Evolutionary conservation across 2,797 vertebrate genomes (phyloP).

Genomic region (Tinamus major): DNA sequence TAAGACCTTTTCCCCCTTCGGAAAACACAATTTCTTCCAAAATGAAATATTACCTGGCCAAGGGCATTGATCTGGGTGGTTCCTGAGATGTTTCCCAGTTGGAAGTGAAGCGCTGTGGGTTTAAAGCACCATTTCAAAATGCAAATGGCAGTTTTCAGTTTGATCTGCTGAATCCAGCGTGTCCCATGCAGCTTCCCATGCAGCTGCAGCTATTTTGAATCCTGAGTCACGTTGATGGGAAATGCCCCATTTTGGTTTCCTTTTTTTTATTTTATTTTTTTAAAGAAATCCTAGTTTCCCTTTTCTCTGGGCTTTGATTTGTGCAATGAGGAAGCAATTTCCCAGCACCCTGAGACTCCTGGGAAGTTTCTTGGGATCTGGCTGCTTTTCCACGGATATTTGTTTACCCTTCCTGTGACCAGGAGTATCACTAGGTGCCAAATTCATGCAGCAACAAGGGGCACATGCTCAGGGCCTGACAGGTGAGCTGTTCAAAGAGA

Average conservation of each 20-base stretch:
- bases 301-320: not conserved
- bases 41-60: not conserved
- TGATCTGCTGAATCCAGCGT: not conserved
- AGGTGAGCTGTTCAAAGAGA: not conserved
- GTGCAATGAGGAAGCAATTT: not conserved
- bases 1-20: not conserved
- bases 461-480: rapidly evolving
- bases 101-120: rapidly evolving
- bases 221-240: not conserved
- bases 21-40: not conserved
- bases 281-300: not conserved
- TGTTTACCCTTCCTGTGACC: rapidly evolving
- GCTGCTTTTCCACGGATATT: not conserved
- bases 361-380: not conserved
- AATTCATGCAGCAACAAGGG: not conserved
- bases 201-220: not conserved
- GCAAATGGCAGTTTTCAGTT: rapidly evolving
- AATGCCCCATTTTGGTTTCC: not conserved
- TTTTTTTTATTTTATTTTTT: not conserved
- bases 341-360: rapidly evolving
- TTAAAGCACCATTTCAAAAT: not conserved
- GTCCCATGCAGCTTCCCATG: not conserved
- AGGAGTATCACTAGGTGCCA: not conserved
- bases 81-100: not conserved
- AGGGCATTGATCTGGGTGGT: too few species aligned